phyloP scores from a whole-genome alignment of 2,888 invertebrate species.

The Ichneumon xanthorius region DNA sequence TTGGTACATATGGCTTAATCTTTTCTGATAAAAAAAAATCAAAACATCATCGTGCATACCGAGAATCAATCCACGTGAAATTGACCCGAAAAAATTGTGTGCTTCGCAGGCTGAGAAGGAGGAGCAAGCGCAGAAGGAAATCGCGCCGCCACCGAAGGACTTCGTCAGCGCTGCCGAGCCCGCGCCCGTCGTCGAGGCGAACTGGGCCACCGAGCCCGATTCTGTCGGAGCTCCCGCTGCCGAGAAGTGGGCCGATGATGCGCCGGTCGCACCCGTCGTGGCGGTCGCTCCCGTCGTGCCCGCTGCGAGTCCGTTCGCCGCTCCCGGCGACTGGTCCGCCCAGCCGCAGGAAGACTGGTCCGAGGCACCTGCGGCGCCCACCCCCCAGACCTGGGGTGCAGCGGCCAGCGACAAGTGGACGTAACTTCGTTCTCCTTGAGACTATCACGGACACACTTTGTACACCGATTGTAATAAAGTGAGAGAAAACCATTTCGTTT shows the following conservation, averaged over 20 bases:
- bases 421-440: constrained; percentile 72
- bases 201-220: constrained; percentile 87
- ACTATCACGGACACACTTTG: constrained; percentile 71
- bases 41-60: too few relatives aligned
- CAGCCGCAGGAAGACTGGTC: constrained; percentile 87
- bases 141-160: constrained; percentile 86
- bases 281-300: constrained; percentile 81
- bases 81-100: background rate
- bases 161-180: constrained; percentile 82
- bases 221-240: constrained; percentile 80
- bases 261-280: constrained; percentile 77
- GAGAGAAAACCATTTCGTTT: constrained; percentile 34
- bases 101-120: constrained; percentile 93
- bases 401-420: constrained; percentile 85
- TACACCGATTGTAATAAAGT: constrained; percentile 75
- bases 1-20: constrained; percentile 80
- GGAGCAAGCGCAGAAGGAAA: constrained; percentile 95
- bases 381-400: constrained; percentile 88
- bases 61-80: too few relatives aligned
- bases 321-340: constrained; percentile 68
- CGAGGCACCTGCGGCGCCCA: constrained; percentile 82
- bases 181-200: constrained; percentile 84
- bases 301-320: constrained; percentile 75
- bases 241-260: constrained; percentile 86
- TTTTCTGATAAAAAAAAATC: constrained; percentile 73